Base-by-base conservation (phyloP, 2,797 vertebrate genomes). In the Sphaeramia orbicularis region DNA sequence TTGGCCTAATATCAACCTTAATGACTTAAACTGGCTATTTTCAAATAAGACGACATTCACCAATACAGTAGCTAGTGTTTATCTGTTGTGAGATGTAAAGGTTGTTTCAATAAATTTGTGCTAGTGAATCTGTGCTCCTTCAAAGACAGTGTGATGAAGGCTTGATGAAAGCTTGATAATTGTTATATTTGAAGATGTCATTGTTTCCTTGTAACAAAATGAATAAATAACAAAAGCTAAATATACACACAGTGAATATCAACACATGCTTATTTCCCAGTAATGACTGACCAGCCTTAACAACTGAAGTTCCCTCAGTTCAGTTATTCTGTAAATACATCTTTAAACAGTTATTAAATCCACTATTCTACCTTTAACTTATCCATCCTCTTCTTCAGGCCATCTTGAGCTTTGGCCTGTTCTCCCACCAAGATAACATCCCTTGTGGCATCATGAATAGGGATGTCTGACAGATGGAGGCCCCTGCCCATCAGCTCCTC, bases 401-500 rank as follows among this genome's bases (percentile, higher is more conserved):
- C 97, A 14, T 99, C 98, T 86, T 99, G 97, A 1, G 98, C 98
- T 78, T 98, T 99, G 48, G 97, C 96, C 89, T 99, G 98, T 75
- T 99, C 97, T 1, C 97, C 97, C 57, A 99, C 97, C 84, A 99
- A 78, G 76, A 99, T 99, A 62, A 99, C 97, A 48, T 99, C 98
- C 0, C 97, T 94, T 0, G 96, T 99, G 47, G 97, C 97, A 61
- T 99, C 98, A 1, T 99, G 98, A 78, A 99, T 99, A 19, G 98
- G 98, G 71, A 99, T 99, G 67, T 99, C 98, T 0, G 98, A 99
- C 70, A 99, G 93, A 81, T 99, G 95, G 57, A 99, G 95, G 40
- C 98, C 98, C 42, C 96, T 91, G 38, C 98, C 97, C 97, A 99
- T 98, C 58, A 99, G 94, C 89, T 99, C 97, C 80, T 99, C 98